phyloP scores from a whole-genome alignment of 1,140 invertebrate genomes.

The Nomia melanderi region DNA sequence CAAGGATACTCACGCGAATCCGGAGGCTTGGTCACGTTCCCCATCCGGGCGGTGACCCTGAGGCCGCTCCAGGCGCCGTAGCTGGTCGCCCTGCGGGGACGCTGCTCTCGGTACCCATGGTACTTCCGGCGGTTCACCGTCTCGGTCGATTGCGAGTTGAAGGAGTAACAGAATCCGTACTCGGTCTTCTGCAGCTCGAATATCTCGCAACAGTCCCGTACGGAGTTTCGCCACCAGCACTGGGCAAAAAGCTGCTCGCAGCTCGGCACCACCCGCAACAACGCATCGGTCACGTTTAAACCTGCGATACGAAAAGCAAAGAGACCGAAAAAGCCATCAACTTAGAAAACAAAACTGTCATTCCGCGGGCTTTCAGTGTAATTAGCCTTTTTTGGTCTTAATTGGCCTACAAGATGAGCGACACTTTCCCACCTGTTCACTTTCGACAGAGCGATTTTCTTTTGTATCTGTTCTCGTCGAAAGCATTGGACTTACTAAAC shows the following conservation, averaged over 20 bases:
- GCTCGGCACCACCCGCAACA: conserved; percentile 24
- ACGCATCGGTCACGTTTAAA: conserved; percentile 37
- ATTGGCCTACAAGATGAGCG: no score
- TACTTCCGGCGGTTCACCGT: not conserved
- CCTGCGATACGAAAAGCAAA: not conserved
- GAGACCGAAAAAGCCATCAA: not conserved
- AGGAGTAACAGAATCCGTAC: conserved; percentile 44
- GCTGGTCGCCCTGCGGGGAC: conserved; percentile 26
- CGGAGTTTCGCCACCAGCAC: conserved; percentile 42
- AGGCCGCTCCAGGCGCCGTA: conserved; percentile 46
- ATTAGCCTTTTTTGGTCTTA: no score
- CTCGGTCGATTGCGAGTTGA: conserved; percentile 37
- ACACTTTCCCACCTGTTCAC: no score
- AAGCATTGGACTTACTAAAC: no score
- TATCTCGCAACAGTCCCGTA: conserved; percentile 42
- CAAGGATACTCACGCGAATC: conserved; percentile 26
- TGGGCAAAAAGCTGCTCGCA: conserved; percentile 23
- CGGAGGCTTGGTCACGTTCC: conserved; percentile 43
- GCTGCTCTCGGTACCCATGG: not conserved
- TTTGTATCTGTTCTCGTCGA: no score
- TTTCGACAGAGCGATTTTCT: no score
- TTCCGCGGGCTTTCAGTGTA: no score
- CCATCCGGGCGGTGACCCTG: conserved; percentile 38
- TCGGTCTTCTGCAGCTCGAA: conserved; percentile 44
- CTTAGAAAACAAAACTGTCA: not conserved